Percentiles rank a stretch among this genome's conserved stretches.
Conservation (phyloP, 2,888 invertebrate genomes). For the Kryphioiulus occultus region DNA sequence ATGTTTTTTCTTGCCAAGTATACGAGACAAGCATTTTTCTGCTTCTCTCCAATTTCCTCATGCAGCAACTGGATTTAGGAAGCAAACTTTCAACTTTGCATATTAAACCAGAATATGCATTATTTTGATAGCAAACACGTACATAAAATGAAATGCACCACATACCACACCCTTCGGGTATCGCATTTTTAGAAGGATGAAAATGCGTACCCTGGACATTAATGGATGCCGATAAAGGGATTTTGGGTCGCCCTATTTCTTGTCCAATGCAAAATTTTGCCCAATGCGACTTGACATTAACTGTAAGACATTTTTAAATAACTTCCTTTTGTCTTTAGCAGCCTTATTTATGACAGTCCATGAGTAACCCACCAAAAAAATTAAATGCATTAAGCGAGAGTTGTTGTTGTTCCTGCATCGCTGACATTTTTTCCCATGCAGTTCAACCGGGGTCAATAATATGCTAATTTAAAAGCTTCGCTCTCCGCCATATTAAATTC, state of each 20-base stretch:
- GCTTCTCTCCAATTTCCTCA: background rate
- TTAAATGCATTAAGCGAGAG: background rate
- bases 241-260: no score
- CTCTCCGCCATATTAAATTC: background rate
- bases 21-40: no score
- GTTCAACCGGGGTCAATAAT: conserved; percentile 30
- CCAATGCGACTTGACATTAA: background rate
- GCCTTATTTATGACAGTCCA: background rate
- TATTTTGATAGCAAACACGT: no score
- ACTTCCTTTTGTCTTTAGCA: background rate
- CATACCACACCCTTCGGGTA: background rate
- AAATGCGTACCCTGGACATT: background rate
- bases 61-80: background rate
- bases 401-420: background rate
- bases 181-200: background rate
- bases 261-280: no score
- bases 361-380: background rate
- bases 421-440: background rate
- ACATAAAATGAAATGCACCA: no score
- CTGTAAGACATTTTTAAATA: background rate
- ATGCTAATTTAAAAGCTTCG: conserved; percentile 2
- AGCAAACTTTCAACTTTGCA: background rate
- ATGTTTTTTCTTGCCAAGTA: background rate
- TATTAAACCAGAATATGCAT: no score
- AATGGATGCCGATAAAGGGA: background rate